phyloP scores from a whole-genome alignment of 2,113 vertebrate species.

The Monarcha castaneiventris region DNA sequence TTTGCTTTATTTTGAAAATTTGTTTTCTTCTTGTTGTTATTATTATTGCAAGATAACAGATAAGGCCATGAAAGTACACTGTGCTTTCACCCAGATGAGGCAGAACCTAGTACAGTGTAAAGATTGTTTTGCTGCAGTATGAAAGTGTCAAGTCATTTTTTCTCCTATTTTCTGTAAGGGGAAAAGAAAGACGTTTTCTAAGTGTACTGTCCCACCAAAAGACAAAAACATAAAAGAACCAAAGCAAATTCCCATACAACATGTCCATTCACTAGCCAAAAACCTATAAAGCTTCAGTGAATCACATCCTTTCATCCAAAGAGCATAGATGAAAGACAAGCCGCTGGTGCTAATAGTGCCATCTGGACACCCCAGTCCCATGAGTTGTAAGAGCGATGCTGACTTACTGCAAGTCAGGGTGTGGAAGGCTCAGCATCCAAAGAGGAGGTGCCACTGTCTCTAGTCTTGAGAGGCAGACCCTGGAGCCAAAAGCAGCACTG shows the following conservation, averaged over 20 bases:
- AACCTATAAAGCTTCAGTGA: neutral
- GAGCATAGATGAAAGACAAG: neutral
- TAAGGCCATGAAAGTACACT: neutral
- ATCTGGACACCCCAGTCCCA: neutral
- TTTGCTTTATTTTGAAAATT: neutral
- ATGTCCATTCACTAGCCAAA: neutral
- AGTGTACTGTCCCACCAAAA: neutral
- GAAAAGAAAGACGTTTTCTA: neutral
- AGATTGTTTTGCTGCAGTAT: neutral
- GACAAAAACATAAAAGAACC: neutral
- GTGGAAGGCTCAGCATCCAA: neutral
- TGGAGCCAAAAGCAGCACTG: neutral
- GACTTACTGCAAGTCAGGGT: fast-evolving
- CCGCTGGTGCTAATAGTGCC: neutral
- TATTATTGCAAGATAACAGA: neutral
- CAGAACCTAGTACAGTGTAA: neutral
- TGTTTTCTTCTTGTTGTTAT: neutral
- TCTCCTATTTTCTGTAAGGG: neutral
- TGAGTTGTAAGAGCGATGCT: fast-evolving
- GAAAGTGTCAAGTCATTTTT: neutral
- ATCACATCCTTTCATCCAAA: neutral
- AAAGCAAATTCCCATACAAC: neutral
- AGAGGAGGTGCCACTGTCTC: neutral
- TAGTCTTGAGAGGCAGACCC: neutral
- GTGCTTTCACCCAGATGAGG: neutral